A percentile compares a stretch with the other conserved stretches of the same genome.
Evolutionary conservation across 2,113 vertebrate species (phyloP).

Genomic region (Rhynchomys soricoides): DNA sequence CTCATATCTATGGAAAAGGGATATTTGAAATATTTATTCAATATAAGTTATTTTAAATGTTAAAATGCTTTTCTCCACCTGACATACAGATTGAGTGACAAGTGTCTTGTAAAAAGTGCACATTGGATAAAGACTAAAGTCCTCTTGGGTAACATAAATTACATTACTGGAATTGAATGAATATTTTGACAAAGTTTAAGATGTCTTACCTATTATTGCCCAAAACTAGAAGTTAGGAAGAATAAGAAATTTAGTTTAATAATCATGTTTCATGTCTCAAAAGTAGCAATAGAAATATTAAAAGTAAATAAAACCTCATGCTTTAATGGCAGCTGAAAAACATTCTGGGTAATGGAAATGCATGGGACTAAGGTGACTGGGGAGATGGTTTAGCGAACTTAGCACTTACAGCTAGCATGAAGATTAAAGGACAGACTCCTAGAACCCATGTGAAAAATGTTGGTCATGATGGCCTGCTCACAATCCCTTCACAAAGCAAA

Average conservation of each 20-base stretch:
- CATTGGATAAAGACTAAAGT: background rate
- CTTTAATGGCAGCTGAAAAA: background rate
- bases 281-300: background rate
- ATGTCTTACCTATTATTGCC: conserved; percentile 3
- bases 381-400: background rate
- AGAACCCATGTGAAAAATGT: background rate
- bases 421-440: background rate
- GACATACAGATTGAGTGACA: background rate
- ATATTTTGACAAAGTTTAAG: background rate
- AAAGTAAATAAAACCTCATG: background rate
- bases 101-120: background rate
- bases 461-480: background rate
- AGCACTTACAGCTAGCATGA: background rate
- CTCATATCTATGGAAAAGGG: background rate
- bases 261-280: background rate
- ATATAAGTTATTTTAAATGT: background rate
- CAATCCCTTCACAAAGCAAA: background rate
- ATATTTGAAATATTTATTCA: background rate
- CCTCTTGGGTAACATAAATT: background rate
- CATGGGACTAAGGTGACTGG: background rate
- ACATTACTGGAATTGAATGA: background rate
- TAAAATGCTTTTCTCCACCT: background rate
- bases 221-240: background rate
- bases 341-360: no score
- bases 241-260: background rate